These are phyloP conservation scores for Amphipoea oculea DNA, from an alignment of 2,888 invertebrate species.

Conservation along the genomic window DNA sequence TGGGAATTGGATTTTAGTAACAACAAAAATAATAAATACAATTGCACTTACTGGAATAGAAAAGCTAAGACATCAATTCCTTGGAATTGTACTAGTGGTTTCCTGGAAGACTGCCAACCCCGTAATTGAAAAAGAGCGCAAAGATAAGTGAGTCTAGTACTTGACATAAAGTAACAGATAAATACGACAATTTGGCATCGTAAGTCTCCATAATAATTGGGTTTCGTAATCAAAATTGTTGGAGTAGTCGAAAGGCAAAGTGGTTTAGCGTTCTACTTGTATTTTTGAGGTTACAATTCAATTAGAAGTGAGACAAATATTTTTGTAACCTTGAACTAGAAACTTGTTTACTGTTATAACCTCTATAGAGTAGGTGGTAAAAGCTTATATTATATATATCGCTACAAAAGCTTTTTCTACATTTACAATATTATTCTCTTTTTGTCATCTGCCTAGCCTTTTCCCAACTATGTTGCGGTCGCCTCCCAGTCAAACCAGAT, in stretches of 20 bases:
- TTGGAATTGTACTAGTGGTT: slow-evolving; percentile 47
- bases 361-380: no score
- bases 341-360: background rate
- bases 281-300: background rate
- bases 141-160: slow-evolving; percentile 58
- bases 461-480: background rate
- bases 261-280: background rate
- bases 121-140: slow-evolving; percentile 65
- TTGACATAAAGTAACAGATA: slow-evolving; percentile 56
- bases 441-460: background rate
- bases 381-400: no score
- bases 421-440: background rate
- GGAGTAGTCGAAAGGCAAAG: background rate
- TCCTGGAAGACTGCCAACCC: slow-evolving; percentile 59
- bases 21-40: slow-evolving; percentile 38
- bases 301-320: slow-evolving; percentile 1
- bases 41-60: slow-evolving; percentile 28
- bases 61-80: slow-evolving; percentile 56
- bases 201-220: slow-evolving; percentile 42
- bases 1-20: background rate
- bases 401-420: background rate
- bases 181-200: slow-evolving; percentile 52
- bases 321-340: background rate
- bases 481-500: background rate
- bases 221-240: slow-evolving; percentile 40